Percentiles rank a stretch among this genome's conserved stretches.
These are phyloP conservation scores for Andricus grossulariae DNA, from an alignment of 1,140 invertebrate genomes.

Conservation along the genomic window DNA sequence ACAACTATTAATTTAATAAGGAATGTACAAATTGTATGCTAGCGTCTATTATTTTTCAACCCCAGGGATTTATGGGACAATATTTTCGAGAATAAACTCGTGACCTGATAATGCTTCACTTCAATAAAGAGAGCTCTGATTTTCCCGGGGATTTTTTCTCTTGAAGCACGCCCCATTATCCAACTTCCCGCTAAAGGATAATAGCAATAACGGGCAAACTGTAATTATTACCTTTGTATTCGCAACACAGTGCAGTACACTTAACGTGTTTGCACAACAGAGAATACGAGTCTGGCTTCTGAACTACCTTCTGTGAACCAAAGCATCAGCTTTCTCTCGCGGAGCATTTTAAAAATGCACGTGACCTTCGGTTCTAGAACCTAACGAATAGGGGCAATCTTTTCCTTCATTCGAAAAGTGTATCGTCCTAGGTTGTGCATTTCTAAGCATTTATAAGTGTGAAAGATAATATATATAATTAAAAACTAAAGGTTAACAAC, in stretches of 20 bases:
- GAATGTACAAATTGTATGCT: too few relatives aligned
- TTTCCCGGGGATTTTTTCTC: neutral
- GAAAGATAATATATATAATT: too few relatives aligned
- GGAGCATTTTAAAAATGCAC: conserved; percentile 46
- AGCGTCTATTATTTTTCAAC: neutral
- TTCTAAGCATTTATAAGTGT: neutral
- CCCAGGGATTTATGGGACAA: neutral
- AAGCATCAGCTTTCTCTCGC: conserved; percentile 37
- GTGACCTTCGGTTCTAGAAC: conserved; percentile 32
- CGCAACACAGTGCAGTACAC: neutral
- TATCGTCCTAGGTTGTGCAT: neutral
- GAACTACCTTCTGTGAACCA: conserved; percentile 39
- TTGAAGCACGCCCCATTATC: neutral
- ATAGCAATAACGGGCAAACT: neutral
- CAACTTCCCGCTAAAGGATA: neutral
- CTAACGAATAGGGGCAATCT: neutral
- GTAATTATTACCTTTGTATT: neutral
- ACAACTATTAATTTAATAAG: too few relatives aligned
- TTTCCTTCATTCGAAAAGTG: neutral
- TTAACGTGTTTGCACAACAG: neutral
- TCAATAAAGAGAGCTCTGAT: neutral
- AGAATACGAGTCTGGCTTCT: neutral
- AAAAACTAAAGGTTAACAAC: too few relatives aligned
- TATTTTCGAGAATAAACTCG: conserved; percentile 1
- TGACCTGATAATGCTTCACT: neutral